These are phyloP conservation scores for Boulengerochromis microlepis DNA, from an alignment of 2,113 vertebrate genomes.

Conservation along the genomic window DNA sequence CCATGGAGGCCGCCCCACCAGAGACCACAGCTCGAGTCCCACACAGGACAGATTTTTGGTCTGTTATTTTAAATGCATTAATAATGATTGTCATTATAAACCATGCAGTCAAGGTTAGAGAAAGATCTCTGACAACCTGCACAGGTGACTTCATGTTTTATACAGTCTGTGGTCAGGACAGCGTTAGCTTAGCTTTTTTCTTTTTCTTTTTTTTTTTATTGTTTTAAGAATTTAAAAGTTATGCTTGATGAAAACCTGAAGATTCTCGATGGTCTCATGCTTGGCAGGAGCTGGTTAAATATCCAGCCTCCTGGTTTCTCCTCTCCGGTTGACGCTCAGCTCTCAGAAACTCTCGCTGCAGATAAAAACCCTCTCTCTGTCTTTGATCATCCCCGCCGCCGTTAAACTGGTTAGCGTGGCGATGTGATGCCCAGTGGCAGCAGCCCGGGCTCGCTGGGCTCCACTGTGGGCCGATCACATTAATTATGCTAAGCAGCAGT, in stretches of 20 bases:
- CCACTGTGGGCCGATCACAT: conserved; percentile 73
- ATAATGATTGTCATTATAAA: neutral
- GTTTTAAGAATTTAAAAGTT: neutral
- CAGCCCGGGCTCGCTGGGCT: conserved; percentile 34
- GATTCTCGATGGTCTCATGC: neutral
- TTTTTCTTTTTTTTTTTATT: neutral
- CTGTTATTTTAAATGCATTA: neutral
- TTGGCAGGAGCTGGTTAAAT: neutral
- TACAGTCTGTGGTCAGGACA: neutral
- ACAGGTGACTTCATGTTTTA: neutral
- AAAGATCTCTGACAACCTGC: neutral
- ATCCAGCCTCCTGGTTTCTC: neutral
- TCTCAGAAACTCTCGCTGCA: neutral
- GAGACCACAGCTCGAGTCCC: neutral
- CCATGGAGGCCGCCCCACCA: neutral
- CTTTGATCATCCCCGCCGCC: neutral
- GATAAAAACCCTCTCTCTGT: neutral
- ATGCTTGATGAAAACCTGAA: neutral
- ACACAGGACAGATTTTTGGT: neutral
- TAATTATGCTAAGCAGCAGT: conserved; percentile 81
- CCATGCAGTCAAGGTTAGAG: neutral
- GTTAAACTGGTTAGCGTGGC: neutral
- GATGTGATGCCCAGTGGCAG: conserved; percentile 66
- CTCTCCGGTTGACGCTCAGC: neutral
- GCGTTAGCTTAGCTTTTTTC: neutral